Evolutionary conservation across 2,888 invertebrate species (phyloP).

Genomic region (Pardosa pseudoannulata): DNA sequence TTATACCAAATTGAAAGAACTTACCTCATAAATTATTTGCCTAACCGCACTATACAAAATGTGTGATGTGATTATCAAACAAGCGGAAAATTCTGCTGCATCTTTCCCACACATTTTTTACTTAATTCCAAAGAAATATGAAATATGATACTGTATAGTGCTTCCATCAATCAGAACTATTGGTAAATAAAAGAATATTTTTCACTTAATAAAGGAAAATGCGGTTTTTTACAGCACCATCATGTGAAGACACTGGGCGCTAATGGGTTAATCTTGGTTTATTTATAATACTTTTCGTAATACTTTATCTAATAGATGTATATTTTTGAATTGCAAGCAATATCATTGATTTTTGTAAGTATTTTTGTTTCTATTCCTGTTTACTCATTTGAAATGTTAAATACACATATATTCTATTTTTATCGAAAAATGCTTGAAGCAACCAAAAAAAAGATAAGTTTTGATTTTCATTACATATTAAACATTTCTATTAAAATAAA

Average conservation of each 20-base stretch:
- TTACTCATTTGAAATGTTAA: too few species aligned
- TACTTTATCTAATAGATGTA: too few species aligned
- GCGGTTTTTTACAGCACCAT: not conserved
- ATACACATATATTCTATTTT: too few species aligned
- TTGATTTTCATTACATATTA: too few species aligned
- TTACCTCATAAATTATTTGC: not conserved
- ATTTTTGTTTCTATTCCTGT: too few species aligned
- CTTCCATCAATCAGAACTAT: not conserved
- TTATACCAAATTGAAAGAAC: constrained; percentile 1
- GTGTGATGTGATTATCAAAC: not conserved
- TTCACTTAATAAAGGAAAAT: not conserved
- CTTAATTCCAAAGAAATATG: not conserved
- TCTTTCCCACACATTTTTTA: not conserved
- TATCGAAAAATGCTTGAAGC: too few species aligned
- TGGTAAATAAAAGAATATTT: not conserved
- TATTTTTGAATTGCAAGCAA: too few species aligned
- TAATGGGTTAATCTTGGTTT: constrained; percentile 19
- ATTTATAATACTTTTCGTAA: too few species aligned
- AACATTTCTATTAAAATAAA: too few species aligned
- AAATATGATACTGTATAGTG: not conserved
- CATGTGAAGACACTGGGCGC: not conserved
- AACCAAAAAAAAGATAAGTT: too few species aligned
- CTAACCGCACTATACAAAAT: not conserved
- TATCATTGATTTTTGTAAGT: too few species aligned
- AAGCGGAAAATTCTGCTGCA: not conserved